Evolutionary conservation across 2,888 invertebrate species (phyloP), one percentile per base, ranked within the genome.

Genomic region (Anodontia alba): DNA sequence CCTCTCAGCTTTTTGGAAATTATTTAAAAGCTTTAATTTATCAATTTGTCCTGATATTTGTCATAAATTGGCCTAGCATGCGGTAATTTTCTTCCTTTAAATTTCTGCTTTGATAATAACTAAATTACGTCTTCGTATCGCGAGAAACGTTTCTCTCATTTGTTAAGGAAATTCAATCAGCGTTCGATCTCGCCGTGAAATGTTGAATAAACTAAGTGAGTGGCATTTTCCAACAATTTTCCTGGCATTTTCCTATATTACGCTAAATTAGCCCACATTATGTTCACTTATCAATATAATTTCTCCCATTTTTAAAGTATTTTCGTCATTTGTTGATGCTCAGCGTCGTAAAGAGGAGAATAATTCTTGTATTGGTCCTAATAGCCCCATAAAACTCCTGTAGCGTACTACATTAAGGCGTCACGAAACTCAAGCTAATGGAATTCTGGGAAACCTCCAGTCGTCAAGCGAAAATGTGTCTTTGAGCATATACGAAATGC

Each of bases 141-240:
- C 46, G 46, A 67, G 54, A 73, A 80, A 81, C 81, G 74, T 77
- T 62, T 49, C 72, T 31, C 67, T 62, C 79, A 79, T 81, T 79
- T 80, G 75, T 72, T 62, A 77, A 73, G 84, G 84, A 84, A 84
- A 84, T 84, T 84, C 76, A 84, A 84, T 84, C 79, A 81, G 78
- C 67, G 69, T 36, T 29, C 73, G 79, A 70, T 66, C 42, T 38
- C 42, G 33, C 54, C 38, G 33, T 49, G 36, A 57, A 72, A 71
- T 54, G 78, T 38, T 43, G 54, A n/a, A 42, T 67, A 70, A 71
- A 75, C 81, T 72, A 23, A 31, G 38, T 72, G 73, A 72, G 67
- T 67, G 78, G 49, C 87, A 73, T 82, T 84, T 78, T 80, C 51
- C 23, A 76, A 76, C 84, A 84, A 84, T 84, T 87, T 85, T 87